These are phyloP conservation scores for Halichoerus grypus DNA, from an alignment of 2,113 vertebrate species.

Conservation along the genomic window DNA sequence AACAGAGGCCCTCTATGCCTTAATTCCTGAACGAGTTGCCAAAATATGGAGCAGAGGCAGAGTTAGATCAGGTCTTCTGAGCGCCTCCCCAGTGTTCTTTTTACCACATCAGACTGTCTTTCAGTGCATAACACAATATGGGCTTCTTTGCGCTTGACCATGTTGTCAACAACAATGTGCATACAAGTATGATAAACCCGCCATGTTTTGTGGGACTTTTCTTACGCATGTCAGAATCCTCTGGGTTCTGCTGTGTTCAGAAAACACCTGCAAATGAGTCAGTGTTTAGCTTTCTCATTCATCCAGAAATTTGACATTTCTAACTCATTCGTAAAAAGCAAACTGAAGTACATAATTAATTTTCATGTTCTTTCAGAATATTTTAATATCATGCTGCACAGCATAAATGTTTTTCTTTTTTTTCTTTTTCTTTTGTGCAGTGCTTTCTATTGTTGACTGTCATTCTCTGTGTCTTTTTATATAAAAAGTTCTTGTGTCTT, in stretches of 20 bases:
- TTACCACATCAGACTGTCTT: not conserved
- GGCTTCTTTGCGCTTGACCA: not conserved
- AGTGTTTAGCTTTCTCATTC: conserved; percentile 48
- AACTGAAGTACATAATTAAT: conserved; percentile 71
- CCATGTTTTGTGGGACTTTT: not conserved
- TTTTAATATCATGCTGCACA: conserved; percentile 69
- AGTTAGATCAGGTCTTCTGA: not conserved
- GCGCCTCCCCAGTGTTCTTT: not conserved
- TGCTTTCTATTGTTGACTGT: not conserved
- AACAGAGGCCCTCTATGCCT: not conserved
- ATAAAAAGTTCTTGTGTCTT: conserved; percentile 34
- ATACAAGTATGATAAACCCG: not conserved
- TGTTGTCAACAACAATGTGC: not conserved
- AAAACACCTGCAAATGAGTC: conserved; percentile 14
- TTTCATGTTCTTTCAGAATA: conserved; percentile 70
- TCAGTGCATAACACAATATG: not conserved
- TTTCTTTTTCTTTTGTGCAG: conserved; percentile 46
- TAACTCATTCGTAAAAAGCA: conserved; percentile 69
- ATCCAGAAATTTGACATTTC: conserved; percentile 73
- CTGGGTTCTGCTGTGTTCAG: not conserved
- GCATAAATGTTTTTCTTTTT: conserved; percentile 71
- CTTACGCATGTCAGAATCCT: not conserved
- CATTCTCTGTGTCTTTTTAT: not conserved
- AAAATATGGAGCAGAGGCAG: not conserved
- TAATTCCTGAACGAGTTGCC: not conserved